Conservation (phyloP, 2,888 invertebrate genomes). For the Sceliomorpha sp. region DNA sequence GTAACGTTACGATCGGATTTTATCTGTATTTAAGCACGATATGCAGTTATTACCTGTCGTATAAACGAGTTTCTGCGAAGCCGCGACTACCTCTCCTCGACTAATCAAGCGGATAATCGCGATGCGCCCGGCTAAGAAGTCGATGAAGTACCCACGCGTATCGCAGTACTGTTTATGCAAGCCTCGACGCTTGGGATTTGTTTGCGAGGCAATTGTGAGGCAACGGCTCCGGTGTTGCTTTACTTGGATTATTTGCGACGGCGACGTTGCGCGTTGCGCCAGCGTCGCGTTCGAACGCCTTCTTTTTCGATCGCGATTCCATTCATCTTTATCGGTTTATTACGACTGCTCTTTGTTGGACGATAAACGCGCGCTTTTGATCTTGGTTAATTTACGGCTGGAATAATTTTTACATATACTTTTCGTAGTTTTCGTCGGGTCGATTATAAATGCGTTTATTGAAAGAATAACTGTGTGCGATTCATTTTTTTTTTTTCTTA, state of each 20-base stretch:
- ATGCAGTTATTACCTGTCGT: conserved; percentile 57
- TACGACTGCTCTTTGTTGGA: too few relatives aligned
- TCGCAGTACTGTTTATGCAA: conserved; percentile 54
- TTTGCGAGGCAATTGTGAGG: conserved; percentile 41
- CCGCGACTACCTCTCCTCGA: conserved; percentile 56
- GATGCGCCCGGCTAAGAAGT: conserved; percentile 56
- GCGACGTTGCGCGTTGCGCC: too few relatives aligned
- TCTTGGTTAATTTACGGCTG: too few relatives aligned
- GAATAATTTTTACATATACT: too few relatives aligned
- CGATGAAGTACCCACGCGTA: conserved; percentile 58
- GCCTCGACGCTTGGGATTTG: conserved; percentile 39
- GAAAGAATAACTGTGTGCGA: too few relatives aligned
- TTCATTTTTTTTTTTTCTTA: too few relatives aligned
- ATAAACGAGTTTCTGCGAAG: conserved; percentile 57
- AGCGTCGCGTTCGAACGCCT: too few relatives aligned
- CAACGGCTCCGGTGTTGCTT: conserved; percentile 28
- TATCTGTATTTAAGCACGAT: conserved; percentile 56
- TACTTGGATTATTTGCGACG: conserved; percentile 30
- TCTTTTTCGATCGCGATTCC: too few relatives aligned
- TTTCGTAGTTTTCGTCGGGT: too few relatives aligned
- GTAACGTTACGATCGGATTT: conserved; percentile 57
- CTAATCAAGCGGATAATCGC: conserved; percentile 61
- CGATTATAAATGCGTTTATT: too few relatives aligned
- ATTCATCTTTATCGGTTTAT: too few relatives aligned
- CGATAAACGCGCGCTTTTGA: conserved; percentile 8